Evolutionary conservation across 2,797 vertebrate species (phyloP).

Genomic region (Phoeniculus purpureus): DNA sequence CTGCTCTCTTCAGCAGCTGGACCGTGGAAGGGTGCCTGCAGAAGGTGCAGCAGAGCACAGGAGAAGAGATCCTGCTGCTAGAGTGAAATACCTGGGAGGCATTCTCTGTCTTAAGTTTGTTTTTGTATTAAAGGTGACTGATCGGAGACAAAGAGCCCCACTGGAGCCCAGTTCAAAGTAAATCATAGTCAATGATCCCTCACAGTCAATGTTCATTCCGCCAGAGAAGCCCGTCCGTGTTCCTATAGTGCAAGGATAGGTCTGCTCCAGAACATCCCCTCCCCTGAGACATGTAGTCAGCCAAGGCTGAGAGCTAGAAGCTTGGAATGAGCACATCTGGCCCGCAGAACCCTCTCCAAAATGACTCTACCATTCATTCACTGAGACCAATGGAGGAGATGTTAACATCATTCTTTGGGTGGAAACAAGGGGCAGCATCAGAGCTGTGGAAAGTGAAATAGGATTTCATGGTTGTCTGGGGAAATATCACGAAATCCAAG

Average conservation of each 20-base stretch:
- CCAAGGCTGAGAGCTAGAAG: neutral
- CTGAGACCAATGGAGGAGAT: neutral
- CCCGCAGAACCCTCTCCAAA: neutral
- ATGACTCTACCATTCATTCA: neutral
- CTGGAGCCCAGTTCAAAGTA: neutral
- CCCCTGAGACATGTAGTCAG: rapidly evolving
- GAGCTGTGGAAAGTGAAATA: neutral
- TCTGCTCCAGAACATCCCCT: neutral
- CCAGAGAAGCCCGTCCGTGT: neutral
- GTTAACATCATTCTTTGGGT: neutral
- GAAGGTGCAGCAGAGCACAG: neutral
- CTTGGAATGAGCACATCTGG: neutral
- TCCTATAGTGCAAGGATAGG: neutral
- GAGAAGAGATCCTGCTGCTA: neutral
- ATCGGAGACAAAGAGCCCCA: neutral
- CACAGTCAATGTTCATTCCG: rapidly evolving
- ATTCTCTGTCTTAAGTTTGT: neutral
- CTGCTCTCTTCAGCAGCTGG: rapidly evolving
- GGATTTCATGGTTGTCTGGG: neutral
- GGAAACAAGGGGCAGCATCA: neutral
- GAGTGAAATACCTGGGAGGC: neutral
- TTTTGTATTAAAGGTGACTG: neutral
- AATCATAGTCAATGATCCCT: neutral
- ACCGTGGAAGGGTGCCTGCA: rapidly evolving
- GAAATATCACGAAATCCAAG: neutral